phyloP scores from a whole-genome alignment of 2,888 invertebrate species.

The Calliphora vomitoria region DNA sequence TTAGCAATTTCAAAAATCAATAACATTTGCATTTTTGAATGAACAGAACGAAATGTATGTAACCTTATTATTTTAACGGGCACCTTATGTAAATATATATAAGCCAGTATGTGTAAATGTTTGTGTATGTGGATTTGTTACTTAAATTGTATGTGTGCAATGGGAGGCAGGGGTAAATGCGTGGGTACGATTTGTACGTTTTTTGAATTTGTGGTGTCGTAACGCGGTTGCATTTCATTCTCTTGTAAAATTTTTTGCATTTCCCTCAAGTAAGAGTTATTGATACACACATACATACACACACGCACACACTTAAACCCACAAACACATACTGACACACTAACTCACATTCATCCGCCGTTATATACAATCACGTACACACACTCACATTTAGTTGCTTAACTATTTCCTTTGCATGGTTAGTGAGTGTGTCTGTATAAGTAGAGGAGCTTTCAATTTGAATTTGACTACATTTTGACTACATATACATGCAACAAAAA shows the following conservation, averaged over 20 bases:
- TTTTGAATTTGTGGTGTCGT: slow-evolving; percentile 61
- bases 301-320: slow-evolving; percentile 6
- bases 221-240: slow-evolving; percentile 56
- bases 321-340: slow-evolving; percentile 28
- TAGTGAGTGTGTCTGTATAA: slow-evolving; percentile 8
- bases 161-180: background rate
- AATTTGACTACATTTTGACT: slow-evolving; percentile 36
- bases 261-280: slow-evolving; percentile 38
- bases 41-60: no score
- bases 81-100: background rate
- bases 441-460: slow-evolving; percentile 58
- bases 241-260: slow-evolving; percentile 56
- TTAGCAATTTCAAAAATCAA: no score
- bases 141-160: background rate
- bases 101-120: background rate
- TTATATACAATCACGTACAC: slow-evolving; percentile 42
- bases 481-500: no score
- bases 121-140: background rate
- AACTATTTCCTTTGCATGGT: slow-evolving; percentile 57
- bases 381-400: slow-evolving; percentile 29
- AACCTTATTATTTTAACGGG: no score
- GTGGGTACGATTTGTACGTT: slow-evolving; percentile 18
- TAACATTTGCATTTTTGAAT: no score
- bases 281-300: slow-evolving; percentile 28
- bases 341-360: slow-evolving; percentile 29